These are phyloP conservation scores for Samia ricini DNA, from an alignment of 1,140 invertebrate genomes.

Conservation along the genomic window DNA sequence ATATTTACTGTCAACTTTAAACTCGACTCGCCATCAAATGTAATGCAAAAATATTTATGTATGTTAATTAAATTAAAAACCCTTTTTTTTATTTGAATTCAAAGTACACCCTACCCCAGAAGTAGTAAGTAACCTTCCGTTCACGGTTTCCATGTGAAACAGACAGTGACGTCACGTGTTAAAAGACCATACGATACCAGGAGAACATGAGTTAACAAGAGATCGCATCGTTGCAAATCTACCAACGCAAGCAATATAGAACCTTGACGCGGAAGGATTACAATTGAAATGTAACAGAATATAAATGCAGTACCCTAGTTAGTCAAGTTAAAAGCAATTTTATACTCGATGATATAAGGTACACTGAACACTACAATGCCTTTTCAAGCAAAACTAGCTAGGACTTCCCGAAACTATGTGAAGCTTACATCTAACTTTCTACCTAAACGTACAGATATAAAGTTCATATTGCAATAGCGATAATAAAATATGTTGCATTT, in stretches of 20 bases:
- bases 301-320: neutral
- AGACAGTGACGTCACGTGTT: slow-evolving; percentile 9
- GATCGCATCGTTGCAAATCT: neutral
- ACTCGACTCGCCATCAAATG: too few relatives aligned
- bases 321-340: neutral
- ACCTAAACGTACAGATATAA: too few relatives aligned
- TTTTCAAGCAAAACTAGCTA: too few relatives aligned
- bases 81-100: too few relatives aligned
- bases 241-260: neutral
- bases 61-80: too few relatives aligned
- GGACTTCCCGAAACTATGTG: too few relatives aligned
- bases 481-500: neutral
- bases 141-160: too few relatives aligned
- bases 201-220: slow-evolving; percentile 1
- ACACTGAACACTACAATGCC: neutral
- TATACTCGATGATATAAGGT: neutral
- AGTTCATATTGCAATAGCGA: neutral
- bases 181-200: slow-evolving; percentile 11
- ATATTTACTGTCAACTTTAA: too few relatives aligned
- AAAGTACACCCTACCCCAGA: too few relatives aligned
- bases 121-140: too few relatives aligned
- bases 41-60: too few relatives aligned
- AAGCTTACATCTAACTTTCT: too few relatives aligned
- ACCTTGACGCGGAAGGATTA: neutral
- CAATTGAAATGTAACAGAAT: neutral